Evolutionary conservation across 2,797 vertebrate genomes (phyloP), one percentile per base, ranked within the genome.

Genomic region (Myotis daubentonii): DNA sequence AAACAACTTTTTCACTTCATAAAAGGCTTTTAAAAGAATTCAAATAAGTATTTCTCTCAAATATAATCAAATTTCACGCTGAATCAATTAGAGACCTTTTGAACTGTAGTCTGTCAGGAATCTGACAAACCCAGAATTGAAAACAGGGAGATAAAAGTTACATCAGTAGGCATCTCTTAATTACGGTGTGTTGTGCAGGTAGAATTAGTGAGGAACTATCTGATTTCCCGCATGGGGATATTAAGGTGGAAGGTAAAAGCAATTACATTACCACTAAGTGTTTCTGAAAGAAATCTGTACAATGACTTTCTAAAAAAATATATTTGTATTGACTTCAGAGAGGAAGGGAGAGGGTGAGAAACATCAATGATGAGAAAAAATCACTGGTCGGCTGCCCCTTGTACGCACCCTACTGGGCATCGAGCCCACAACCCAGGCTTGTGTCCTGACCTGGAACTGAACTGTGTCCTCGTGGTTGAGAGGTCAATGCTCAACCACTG

Each of bases 121-220:
- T 44, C 10, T 96, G 55, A 74, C 89, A 79, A 89, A 80, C 57
- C 75, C 57, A 79, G 87, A 90, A 87, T 81, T 87, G 62, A 82
- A 94, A 97, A 95, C 19, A 25, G 79, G 91, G 84, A 96, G 80
- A 91, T 90, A 94, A 94, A 98, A 97, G 79, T 66, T 53, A 79
- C 75, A 89, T 91, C 49, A 89, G 96, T 49, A 96, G 83, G 36
- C 84, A 87, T 89, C 53, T 96, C 47, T 83, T 96, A 92, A 97
- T 83, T 87, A 66, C 15, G 68, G 23, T 76, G 65, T 36, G 22
- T 65, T 62, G 33, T 6, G 44, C 90, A 74, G 33, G 44, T 41
- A 96, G 94, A 79, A 96, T 92, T 88, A 70, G 5, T 25, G 44
- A 85, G 70, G 47, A 57, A 53, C 57, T 28, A 0, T 2, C 30